Evolutionary conservation across 2,888 invertebrate genomes (phyloP).

Genomic region (Patella caerulea): DNA sequence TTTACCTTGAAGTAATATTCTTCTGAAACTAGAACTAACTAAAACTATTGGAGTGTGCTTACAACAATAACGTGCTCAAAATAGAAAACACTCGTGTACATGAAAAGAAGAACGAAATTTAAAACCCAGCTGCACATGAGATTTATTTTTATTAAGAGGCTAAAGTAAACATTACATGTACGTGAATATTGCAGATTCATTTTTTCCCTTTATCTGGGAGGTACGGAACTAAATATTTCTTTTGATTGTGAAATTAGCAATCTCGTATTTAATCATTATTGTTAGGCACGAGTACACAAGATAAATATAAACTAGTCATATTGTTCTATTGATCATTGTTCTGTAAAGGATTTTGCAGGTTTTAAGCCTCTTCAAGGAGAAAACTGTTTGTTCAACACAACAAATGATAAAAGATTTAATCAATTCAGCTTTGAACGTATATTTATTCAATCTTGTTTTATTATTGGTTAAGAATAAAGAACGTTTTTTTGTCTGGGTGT

Average conservation of each 20-base stretch:
- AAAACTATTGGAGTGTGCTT: too few relatives aligned
- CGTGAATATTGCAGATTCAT: too few relatives aligned
- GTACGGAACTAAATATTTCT: not conserved
- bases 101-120: too few relatives aligned
- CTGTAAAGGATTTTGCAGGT: constrained; percentile 5
- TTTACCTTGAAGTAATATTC: too few relatives aligned
- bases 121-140: too few relatives aligned
- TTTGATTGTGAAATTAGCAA: not conserved
- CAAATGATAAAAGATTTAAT: constrained; percentile 6
- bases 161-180: too few relatives aligned
- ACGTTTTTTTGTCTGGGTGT: not conserved
- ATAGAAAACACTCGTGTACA: too few relatives aligned
- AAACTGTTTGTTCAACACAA: constrained; percentile 7
- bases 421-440: not conserved
- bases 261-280: constrained; percentile 1
- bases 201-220: too few relatives aligned
- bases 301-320: not conserved
- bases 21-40: too few relatives aligned
- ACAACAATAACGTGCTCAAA: too few relatives aligned
- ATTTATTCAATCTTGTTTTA: constrained; percentile 1
- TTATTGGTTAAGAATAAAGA: not conserved
- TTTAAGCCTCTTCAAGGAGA: constrained; percentile 7
- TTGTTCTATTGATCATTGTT: not conserved
- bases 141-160: too few relatives aligned
- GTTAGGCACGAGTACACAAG: not conserved